Evolutionary conservation across 2,113 vertebrate genomes (phyloP).

Genomic region (Malurus melanocephalus): DNA sequence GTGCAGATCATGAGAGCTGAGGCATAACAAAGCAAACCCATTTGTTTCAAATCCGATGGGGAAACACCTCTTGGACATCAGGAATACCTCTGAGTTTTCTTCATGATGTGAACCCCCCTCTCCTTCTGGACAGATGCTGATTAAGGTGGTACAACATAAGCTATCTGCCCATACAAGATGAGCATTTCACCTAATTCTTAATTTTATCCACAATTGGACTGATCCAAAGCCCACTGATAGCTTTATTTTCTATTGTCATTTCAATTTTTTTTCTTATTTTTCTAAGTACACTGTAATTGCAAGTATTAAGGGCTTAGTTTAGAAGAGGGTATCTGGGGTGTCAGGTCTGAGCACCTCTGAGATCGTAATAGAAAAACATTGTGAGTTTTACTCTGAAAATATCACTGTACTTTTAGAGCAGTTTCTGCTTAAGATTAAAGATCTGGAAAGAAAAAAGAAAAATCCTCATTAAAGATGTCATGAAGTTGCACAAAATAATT

Average conservation of each 20-base stretch:
- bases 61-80: background rate
- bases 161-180: background rate
- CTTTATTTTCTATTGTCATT: background rate
- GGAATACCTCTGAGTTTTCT: background rate
- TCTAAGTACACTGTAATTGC: background rate
- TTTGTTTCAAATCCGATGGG: background rate
- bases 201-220: background rate
- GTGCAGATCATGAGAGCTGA: background rate
- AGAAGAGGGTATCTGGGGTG: background rate
- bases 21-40: background rate
- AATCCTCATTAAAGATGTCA: background rate
- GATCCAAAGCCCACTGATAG: background rate
- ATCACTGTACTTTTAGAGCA: background rate
- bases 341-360: background rate
- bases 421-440: background rate
- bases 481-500: background rate
- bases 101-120: background rate
- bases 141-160: background rate
- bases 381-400: background rate
- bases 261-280: background rate
- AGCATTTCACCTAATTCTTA: background rate
- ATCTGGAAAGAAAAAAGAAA: background rate
- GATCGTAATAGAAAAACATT: fast-evolving
- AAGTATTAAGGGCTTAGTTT: background rate
- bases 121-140: background rate